These are phyloP conservation scores for Cebus imitator DNA, from an alignment of 2,113 vertebrate genomes.

Conservation along the genomic window DNA sequence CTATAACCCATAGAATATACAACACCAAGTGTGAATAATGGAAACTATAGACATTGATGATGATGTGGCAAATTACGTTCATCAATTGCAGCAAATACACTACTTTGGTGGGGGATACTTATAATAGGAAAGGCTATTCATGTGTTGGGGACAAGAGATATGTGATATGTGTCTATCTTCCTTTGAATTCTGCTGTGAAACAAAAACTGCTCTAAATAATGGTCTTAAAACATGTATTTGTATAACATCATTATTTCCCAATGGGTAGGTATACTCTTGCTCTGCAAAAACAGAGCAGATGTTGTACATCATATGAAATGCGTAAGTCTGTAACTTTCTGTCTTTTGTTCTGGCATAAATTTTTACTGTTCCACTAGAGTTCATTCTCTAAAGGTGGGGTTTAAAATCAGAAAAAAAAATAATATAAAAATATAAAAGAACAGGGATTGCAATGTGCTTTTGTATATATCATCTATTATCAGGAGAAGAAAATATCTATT, in stretches of 20 bases:
- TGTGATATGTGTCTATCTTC: background rate
- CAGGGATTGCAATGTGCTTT: background rate
- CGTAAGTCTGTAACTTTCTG: background rate
- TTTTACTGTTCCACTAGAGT: background rate
- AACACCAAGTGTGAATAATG: background rate
- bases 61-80: background rate
- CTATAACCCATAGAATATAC: background rate
- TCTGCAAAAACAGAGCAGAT: background rate
- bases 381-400: slow-evolving; percentile 12
- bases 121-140: fast-evolving
- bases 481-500: slow-evolving; percentile 2
- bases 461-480: slow-evolving; percentile 49
- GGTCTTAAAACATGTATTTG: background rate
- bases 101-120: fast-evolving
- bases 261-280: background rate
- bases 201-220: background rate
- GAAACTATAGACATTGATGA: background rate
- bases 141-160: background rate
- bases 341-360: slow-evolving; percentile 4
- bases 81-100: no score
- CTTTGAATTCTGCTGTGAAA: background rate
- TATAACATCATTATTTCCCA: background rate
- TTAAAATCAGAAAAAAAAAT: background rate
- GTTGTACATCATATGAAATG: background rate
- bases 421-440: background rate